Base-by-base conservation (phyloP, 2,113 vertebrate genomes). In the Charina bottae region DNA sequence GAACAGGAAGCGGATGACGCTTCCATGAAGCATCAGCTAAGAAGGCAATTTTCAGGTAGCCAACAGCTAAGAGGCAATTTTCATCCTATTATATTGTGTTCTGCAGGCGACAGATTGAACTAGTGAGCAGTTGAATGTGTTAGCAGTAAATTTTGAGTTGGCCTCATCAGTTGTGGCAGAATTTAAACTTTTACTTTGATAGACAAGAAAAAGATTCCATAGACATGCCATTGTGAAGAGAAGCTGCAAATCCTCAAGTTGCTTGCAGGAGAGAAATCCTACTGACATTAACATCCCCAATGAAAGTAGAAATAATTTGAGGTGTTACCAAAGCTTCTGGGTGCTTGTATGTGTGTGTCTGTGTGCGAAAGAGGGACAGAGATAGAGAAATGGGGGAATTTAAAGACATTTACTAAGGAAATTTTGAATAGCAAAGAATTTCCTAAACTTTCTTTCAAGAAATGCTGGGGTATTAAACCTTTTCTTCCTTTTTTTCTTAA, bases 41-140 rank as follows among this genome's bases (percentile, higher is more conserved):
- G 92, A 92, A 94, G 93, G 86, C 60, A 96, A 96, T 95, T 96
- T 97, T 95, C 92, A 96, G 88, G 92, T 93, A 95, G 94, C 89
- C 94, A 96, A 95, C 93, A 95, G 88, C 94, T 96, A 97, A 95
- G 55, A 96, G 85, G 94, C 92, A 96, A 96, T 96, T 97, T 96
- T 97, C 90, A 83, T 95, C 53, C 92, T 95, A 96, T 96, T 97
- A 96, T 96, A 93, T 46, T 95, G 60, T 85, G 54, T 96, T 97
- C 93, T 92, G 88, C 92, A 95, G 95, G 93, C 94, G 93, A 96
- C 49, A 93, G 93, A 95, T 95, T 95, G 93, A 95, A 91, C 85
- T 94, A 92, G 90, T 54, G 90, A 93, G 89, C 24, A 94, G 95
- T 33, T 93, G 95, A 96, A 96, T 92, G 84, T 89, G 93, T 93